Conservation (phyloP, 2,888 invertebrate species). For the Chrysomela aeneicollis region DNA sequence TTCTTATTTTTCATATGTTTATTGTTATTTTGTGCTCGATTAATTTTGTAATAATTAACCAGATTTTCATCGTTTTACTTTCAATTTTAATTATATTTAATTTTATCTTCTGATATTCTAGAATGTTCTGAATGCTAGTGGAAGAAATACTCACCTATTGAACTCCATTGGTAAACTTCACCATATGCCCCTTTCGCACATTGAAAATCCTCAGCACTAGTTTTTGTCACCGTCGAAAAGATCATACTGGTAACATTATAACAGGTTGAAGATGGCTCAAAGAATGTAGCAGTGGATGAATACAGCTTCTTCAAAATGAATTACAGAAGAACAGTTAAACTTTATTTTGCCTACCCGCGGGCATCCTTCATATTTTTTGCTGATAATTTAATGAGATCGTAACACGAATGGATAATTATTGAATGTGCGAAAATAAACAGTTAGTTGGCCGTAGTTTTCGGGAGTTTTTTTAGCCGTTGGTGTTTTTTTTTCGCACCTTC, state of each 20-base stretch:
- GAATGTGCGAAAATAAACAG: constrained; percentile 16
- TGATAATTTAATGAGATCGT: constrained; percentile 3
- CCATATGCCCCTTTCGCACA: not conserved
- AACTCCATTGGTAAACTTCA: not conserved
- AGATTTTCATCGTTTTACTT: too few relatives aligned
- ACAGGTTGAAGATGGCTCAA: constrained; percentile 14
- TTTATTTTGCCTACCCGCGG: constrained; percentile 2
- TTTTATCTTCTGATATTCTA: too few relatives aligned
- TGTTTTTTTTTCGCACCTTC: not conserved
- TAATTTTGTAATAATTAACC: too few relatives aligned
- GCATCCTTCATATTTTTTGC: constrained; percentile 17
- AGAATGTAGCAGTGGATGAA: constrained; percentile 11
- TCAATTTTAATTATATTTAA: too few relatives aligned
- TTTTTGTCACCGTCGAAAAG: not conserved
- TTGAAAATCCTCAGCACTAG: not conserved
- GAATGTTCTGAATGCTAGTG: too few relatives aligned
- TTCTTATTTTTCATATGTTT: too few relatives aligned
- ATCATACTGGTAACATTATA: constrained; percentile 9
- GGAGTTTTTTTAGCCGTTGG: constrained; percentile 5
- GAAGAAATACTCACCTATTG: not conserved
- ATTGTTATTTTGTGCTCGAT: too few relatives aligned
- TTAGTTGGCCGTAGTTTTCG: constrained; percentile 8
- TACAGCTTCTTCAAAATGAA: constrained; percentile 23
- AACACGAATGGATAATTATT: constrained; percentile 16
- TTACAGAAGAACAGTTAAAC: constrained; percentile 37